phyloP scores from a whole-genome alignment of 2,797 vertebrate genomes.

The Ctenopoma multispine region DNA sequence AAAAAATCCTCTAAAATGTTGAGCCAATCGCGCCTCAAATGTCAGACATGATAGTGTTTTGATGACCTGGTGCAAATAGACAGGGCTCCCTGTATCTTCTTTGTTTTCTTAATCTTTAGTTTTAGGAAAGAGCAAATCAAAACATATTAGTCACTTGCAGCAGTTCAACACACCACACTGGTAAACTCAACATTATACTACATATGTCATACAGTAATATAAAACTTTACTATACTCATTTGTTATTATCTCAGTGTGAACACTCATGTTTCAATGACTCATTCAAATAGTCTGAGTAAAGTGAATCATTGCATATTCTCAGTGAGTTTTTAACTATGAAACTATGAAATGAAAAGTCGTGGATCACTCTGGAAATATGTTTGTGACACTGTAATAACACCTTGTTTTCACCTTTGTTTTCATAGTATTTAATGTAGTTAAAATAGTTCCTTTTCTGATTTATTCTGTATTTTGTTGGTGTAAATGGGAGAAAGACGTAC shows the following conservation, averaged over 20 bases:
- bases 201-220: background rate
- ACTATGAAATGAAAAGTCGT: slow-evolving; percentile 10
- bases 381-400: background rate
- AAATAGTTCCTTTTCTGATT: background rate
- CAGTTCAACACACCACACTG: background rate
- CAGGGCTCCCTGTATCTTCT: background rate
- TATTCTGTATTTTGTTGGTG: background rate
- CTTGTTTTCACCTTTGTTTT: slow-evolving; percentile 15
- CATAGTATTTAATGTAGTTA: slow-evolving; percentile 1
- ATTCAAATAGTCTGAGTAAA: background rate
- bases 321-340: slow-evolving; percentile 6
- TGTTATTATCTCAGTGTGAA: slow-evolving; percentile 2
- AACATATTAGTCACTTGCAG: background rate
- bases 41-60: background rate
- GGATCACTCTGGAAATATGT: background rate
- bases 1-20: background rate
- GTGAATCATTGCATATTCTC: slow-evolving; percentile 36
- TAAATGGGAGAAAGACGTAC: background rate
- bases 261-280: background rate
- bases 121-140: background rate
- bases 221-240: background rate
- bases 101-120: background rate
- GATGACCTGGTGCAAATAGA: background rate
- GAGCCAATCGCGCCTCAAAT: background rate
- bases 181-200: background rate